Base-by-base conservation (phyloP, 2,113 vertebrate species). In the Heterotis niloticus region DNA sequence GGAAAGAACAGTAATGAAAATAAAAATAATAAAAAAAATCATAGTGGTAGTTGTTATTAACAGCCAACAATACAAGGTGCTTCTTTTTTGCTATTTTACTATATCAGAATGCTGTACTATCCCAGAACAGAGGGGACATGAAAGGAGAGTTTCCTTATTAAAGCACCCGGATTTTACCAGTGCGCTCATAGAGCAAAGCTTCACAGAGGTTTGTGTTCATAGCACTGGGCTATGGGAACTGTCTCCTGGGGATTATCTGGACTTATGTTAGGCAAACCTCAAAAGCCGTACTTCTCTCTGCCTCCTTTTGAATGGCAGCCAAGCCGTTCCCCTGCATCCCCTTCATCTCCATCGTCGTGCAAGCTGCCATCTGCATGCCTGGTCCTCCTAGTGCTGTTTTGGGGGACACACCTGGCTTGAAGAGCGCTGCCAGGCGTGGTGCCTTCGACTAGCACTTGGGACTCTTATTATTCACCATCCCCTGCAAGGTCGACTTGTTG, bases 361-460 rank as follows among this genome's bases (percentile, higher is more conserved):
- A 9, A 74, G n/a, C 71, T 74, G n/a, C 71, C 71, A 74, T 74
- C 71, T 57, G 54, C 52, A 51, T n/a, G 23, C 71, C 71, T 62
- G 59, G n/a, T 54, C 71, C 71, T 26, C 23, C 71, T 57, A 51
- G 54, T 74, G 52, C 71, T 51, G n/a, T 14, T 74, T n/a, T 29
- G 23, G 57, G 54, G 13, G 23, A 23, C 71, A 59, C 51, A n/a
- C 24, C 26, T 59, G 51, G 54, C 71, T 74, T 57, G 24, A n/a
- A 17, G 23, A 18, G 51, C 14, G 54, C 52, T 26, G 51, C 17
- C 54, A 29, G n/a, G 12, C 23, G 34, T 44, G 34, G 34, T 7
- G 7, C 34, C 34, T 44, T 44, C 7, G 26, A 29, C 23, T 62
- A 62, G 59, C 59, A 10, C 59, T 10, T 4, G 18, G 71, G n/a